Conservation (phyloP, 1,140 invertebrate species). For the Bradynema listronoti region DNA sequence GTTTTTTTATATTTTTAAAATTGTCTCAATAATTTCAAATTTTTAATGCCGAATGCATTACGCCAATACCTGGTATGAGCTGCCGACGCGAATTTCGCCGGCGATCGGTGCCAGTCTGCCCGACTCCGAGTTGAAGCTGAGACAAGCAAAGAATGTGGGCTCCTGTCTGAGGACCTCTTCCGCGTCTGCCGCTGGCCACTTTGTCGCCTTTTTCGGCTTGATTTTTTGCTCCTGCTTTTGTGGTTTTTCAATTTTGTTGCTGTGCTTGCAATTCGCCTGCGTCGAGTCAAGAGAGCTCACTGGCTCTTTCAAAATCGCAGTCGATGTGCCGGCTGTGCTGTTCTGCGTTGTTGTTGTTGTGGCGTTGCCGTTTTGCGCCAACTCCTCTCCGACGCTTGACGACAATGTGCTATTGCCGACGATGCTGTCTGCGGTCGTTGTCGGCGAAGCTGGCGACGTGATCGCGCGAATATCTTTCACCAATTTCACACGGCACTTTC, state of each 20-base stretch:
- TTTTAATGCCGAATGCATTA: too few relatives aligned
- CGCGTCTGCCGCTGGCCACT: slow-evolving; percentile 2
- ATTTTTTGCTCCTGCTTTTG: too few relatives aligned
- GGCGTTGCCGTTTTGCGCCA: too few relatives aligned
- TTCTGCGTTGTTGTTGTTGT: too few relatives aligned
- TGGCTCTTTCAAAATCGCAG: too few relatives aligned
- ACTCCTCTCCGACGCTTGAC: too few relatives aligned
- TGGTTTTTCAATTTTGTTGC: too few relatives aligned
- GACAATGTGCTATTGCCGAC: not conserved
- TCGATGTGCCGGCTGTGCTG: too few relatives aligned
- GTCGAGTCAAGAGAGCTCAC: too few relatives aligned
- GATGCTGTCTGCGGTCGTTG: not conserved
- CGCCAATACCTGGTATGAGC: slow-evolving; percentile 85
- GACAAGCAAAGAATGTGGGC: slow-evolving; percentile 63
- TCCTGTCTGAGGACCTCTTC: slow-evolving; percentile 28
- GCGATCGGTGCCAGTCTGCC: slow-evolving; percentile 73
- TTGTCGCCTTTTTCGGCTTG: too few relatives aligned
- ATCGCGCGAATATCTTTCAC: slow-evolving; percentile 18
- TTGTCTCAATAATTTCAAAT: too few relatives aligned
- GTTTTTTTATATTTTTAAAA: too few relatives aligned
- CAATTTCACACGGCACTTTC: slow-evolving; percentile 50
- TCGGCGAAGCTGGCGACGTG: not conserved
- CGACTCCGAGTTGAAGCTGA: slow-evolving; percentile 65
- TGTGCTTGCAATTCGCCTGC: not conserved
- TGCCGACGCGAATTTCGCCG: slow-evolving; percentile 87